These are phyloP conservation scores for Physella acuta DNA, from an alignment of 1,140 invertebrate genomes.

Conservation along the genomic window DNA sequence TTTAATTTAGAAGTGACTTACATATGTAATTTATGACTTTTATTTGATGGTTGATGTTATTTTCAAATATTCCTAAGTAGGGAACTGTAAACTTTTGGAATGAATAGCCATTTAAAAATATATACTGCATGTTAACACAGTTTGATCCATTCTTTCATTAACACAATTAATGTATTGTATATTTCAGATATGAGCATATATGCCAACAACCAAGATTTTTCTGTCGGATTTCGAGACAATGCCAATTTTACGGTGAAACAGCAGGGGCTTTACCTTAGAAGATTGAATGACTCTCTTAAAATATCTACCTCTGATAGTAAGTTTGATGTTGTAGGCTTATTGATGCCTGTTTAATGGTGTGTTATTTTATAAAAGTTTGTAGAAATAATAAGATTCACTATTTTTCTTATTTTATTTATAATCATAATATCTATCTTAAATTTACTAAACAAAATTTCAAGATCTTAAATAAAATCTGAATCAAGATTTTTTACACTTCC, in stretches of 20 bases:
- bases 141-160: no score
- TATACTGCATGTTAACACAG: no score
- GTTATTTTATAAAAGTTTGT: neutral
- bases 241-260: neutral
- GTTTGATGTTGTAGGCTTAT: neutral
- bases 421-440: neutral
- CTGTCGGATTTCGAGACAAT: neutral
- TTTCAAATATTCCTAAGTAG: no score
- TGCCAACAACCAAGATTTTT: slow-evolving; percentile 7
- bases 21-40: no score
- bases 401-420: neutral
- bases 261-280: neutral
- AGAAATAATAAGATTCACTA: neutral
- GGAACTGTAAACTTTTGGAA: no score
- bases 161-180: no score
- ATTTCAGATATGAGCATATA: slow-evolving; percentile 19
- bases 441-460: neutral
- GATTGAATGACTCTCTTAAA: slow-evolving; percentile 11
- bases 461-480: no score
- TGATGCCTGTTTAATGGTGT: neutral
- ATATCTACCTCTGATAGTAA: slow-evolving; percentile 17
- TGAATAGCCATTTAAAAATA: no score
- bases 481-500: neutral
- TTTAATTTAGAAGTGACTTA: no score
- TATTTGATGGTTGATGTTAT: no score